phyloP scores from a whole-genome alignment of 2,113 vertebrate species.

The Corythoichthys haematopterus region DNA sequence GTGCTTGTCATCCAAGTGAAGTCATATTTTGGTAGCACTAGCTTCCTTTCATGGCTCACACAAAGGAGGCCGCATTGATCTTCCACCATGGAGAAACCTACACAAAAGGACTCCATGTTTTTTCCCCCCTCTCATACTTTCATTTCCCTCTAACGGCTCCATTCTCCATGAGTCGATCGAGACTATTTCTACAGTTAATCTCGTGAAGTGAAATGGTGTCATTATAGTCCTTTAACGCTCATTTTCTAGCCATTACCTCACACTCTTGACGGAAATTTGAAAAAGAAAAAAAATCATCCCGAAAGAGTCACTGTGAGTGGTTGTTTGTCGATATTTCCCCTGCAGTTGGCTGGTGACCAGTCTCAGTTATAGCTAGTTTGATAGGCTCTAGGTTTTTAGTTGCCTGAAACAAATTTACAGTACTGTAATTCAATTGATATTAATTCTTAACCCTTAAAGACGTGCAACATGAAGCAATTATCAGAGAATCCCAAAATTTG shows the following conservation, averaged over 20 bases:
- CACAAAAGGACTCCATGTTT: background rate
- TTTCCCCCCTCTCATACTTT: background rate
- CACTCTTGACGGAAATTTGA: background rate
- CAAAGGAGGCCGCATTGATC: background rate
- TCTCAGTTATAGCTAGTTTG: background rate
- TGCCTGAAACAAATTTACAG: background rate
- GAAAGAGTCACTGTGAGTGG: background rate
- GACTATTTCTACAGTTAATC: background rate
- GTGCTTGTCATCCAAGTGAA: background rate
- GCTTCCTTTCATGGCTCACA: background rate
- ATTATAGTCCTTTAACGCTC: background rate
- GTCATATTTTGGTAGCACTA: background rate
- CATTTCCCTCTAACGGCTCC: background rate
- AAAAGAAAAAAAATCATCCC: background rate
- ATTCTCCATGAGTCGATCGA: conserved; percentile 15
- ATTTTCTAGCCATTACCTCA: background rate
- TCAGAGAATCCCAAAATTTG: too few species aligned
- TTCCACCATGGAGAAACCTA: background rate
- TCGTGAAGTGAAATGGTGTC: background rate
- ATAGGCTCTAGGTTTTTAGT: background rate
- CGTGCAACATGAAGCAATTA: too few species aligned
- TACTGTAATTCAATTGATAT: too few species aligned
- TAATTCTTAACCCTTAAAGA: too few species aligned
- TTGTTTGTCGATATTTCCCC: background rate
- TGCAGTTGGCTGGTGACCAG: background rate